Evolutionary conservation across 2,888 invertebrate genomes (phyloP), one percentile per base, ranked within the genome.

Genomic region (Malthinus flaveolus): DNA sequence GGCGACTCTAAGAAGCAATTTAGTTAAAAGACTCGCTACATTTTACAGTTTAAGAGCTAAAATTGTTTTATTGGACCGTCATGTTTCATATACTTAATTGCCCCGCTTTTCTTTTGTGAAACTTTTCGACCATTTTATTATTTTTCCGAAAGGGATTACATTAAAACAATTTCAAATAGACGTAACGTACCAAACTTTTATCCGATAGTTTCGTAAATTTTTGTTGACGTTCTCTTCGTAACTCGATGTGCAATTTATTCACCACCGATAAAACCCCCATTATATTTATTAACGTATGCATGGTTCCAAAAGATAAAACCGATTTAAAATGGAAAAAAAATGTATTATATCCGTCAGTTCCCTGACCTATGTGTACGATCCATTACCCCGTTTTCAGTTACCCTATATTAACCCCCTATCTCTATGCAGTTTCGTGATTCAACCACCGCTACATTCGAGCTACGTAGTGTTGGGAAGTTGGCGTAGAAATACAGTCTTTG

Each of bases 271-370:
- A 47, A 49, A 23, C 32, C 37, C 23, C 34, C n/a, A 42, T 45
- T 53, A 59, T 54, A 49, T 54, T 59, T 49, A 45, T 45, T 37
- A 54, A 54, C 59, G 54, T 59, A 59, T 59, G 59, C 54, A 53
- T 59, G 59, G 49, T 49, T 39, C 34, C 42, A 31, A 12, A 53
- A 59, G 53, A 54, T 59, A 59, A 59, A 56, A 46, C 54, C 48
- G 54, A 55, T 58, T 58, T 61, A 58, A 61, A 61, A 61, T 57
- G 61, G 37, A 61, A 61, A 61, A 61, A 23, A 23, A 23, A 23
- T 23, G 5, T 23, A 23, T 23, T 23, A 23, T 23, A 61, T 51
- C 49, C 53, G 32, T 49, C 42, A 47, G 53, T 53, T 49, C 61
- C 23, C 53, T 58, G 61, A 61, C 61, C 61, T 61, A 61, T 54